A percentile compares a stretch with the other conserved stretches of the same genome.
Evolutionary conservation across 1,140 invertebrate species (phyloP).

Genomic region (Solen grandis): DNA sequence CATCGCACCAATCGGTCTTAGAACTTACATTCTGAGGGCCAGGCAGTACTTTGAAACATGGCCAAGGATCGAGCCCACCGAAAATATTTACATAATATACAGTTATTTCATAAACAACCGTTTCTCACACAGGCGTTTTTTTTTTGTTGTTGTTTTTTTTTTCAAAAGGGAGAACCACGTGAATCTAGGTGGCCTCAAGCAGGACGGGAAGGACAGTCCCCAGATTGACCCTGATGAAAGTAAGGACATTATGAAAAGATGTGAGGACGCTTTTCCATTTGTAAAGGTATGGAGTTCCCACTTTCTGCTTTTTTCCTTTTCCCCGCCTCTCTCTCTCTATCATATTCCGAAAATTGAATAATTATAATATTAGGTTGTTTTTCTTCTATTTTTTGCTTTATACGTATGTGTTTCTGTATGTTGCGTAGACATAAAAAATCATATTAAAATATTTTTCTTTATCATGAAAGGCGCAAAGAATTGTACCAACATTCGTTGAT

Average conservation of each 20-base stretch:
- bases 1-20: background rate
- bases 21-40: background rate
- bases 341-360: too few species aligned
- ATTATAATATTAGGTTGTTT: too few species aligned
- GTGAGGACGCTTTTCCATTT: conserved; percentile 4
- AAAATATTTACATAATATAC: background rate
- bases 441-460: too few species aligned
- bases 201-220: background rate
- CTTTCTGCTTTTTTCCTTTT: too few species aligned
- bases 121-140: background rate
- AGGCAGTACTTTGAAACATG: background rate
- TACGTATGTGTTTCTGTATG: too few species aligned
- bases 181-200: conserved; percentile 1
- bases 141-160: too few species aligned
- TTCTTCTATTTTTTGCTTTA: too few species aligned
- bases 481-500: too few species aligned
- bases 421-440: too few species aligned
- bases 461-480: too few species aligned
- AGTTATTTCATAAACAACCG: background rate
- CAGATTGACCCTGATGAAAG: background rate
- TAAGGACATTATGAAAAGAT: background rate
- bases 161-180: conserved; percentile 10
- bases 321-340: too few species aligned
- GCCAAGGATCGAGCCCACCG: background rate
- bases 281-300: conserved; percentile 10